Base-by-base conservation (phyloP, 2,797 vertebrate species). In the Muscicapa comitata region DNA sequence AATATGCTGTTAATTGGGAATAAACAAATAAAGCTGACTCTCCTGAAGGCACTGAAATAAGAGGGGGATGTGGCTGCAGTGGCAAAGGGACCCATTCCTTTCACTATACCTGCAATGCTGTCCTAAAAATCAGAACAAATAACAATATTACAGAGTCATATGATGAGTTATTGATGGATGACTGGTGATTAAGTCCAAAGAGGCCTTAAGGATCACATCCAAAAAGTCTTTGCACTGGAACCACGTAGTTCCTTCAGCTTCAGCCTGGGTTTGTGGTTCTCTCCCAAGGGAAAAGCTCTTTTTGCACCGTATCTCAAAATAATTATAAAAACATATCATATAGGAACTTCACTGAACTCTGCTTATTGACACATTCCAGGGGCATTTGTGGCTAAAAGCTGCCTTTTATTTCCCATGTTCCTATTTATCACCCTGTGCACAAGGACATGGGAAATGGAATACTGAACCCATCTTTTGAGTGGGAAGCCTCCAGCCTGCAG, bases 371-470 rank as follows among this genome's bases (percentile, higher is more conserved):
- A 2, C 29, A 6, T 57, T 47, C 13, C 20, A 8, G 33, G 14
- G 25, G 1, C 4, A 10, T 15, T 24, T 31, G 48, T 29, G 6
- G 25, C 38, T 54, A n/a, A 89, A 86, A 82, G 11, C 31, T 86
- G 37, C 26, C 61, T 40, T 10, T 31, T 43, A 15, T 1, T 2
- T 13, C 24, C 54, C 5, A 0, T 2, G 5, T 3, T 11, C 23
- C 13, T 10, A 4, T 35, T 40, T 12, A 5, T 26, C 29, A 26
- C 8, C 17, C 55, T 17, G 0, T 7, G 10, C 35, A 53, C 26
- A 33, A 42, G 31, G 25, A 40, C 9, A 6, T 0, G 1, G 15
- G 29, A 72, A 63, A 51, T 4, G 3, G 2, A 85, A 63, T 3
- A 19, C 0, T 7, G 29, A 19, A 18, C 18, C 63, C 9, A 3